phyloP scores from a whole-genome alignment of 1,140 invertebrate species.

The Cyrtorhinus lividipennis region DNA sequence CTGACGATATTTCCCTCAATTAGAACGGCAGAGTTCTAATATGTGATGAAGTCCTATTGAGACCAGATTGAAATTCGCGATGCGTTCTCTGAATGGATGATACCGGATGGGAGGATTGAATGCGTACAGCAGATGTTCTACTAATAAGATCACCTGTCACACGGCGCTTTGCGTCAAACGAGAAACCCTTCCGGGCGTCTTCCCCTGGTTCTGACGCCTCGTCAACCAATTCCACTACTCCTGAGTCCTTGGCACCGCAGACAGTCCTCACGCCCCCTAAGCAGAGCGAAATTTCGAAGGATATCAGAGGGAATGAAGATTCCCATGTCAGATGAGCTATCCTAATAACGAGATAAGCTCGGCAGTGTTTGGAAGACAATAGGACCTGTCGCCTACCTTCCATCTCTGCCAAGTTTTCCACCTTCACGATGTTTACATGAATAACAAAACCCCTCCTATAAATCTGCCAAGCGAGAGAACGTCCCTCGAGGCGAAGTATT shows the following conservation, averaged over 20 bases:
- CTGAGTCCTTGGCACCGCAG: too few relatives aligned
- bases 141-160: slow-evolving; percentile 8
- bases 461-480: neutral
- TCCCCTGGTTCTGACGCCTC: neutral
- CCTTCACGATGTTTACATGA: neutral
- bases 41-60: too few relatives aligned
- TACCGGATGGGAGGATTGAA: neutral
- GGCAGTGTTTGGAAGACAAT: neutral
- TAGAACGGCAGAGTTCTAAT: too few relatives aligned
- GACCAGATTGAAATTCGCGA: neutral
- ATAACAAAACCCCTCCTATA: neutral
- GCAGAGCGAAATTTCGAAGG: too few relatives aligned
- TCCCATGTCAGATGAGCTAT: neutral
- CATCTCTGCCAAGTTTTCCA: neutral
- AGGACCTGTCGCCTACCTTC: neutral
- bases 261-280: too few relatives aligned
- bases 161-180: neutral
- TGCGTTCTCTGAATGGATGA: neutral
- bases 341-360: neutral
- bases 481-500: neutral
- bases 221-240: neutral
- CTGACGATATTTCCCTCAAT: too few relatives aligned
- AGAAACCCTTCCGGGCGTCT: neutral
- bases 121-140: neutral
- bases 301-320: too few relatives aligned